Percentiles rank a stretch among this genome's conserved stretches.
phyloP scores from a whole-genome alignment of 2,113 vertebrate genomes.

The Serilophus lunatus region DNA sequence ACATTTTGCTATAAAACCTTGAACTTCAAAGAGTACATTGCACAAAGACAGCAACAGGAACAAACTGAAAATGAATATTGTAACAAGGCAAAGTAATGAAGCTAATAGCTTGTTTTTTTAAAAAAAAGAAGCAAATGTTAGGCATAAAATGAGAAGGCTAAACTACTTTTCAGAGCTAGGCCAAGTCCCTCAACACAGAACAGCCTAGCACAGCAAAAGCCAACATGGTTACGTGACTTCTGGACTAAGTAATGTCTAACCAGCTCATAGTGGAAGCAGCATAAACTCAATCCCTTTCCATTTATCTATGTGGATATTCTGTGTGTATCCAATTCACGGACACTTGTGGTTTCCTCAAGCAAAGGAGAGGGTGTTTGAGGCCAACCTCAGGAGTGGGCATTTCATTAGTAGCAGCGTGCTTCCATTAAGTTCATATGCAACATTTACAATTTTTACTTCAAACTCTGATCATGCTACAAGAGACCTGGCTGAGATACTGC shows the following conservation, averaged over 20 bases:
- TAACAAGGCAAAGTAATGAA: neutral
- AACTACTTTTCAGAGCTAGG: neutral
- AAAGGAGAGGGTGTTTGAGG: neutral
- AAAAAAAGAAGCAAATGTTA: neutral
- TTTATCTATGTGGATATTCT: neutral
- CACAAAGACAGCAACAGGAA: neutral
- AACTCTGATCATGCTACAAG: neutral
- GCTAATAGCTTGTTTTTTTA: neutral
- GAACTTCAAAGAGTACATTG: conserved; percentile 21
- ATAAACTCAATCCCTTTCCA: neutral
- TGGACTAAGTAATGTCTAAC: neutral
- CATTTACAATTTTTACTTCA: neutral
- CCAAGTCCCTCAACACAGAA: neutral
- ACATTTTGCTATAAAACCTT: conserved; percentile 6
- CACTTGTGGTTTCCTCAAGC: neutral
- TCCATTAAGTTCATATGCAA: neutral
- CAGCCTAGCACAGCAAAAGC: neutral
- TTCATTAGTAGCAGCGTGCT: neutral
- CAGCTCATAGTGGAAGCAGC: neutral
- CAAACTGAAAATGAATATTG: neutral
- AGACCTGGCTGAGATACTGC: neutral
- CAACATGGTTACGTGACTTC: neutral
- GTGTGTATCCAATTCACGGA: neutral
- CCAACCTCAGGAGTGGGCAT: neutral
- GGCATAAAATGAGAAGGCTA: neutral